Conservation (phyloP, 1,140 invertebrate species). For the Temnothorax longispinosus region DNA sequence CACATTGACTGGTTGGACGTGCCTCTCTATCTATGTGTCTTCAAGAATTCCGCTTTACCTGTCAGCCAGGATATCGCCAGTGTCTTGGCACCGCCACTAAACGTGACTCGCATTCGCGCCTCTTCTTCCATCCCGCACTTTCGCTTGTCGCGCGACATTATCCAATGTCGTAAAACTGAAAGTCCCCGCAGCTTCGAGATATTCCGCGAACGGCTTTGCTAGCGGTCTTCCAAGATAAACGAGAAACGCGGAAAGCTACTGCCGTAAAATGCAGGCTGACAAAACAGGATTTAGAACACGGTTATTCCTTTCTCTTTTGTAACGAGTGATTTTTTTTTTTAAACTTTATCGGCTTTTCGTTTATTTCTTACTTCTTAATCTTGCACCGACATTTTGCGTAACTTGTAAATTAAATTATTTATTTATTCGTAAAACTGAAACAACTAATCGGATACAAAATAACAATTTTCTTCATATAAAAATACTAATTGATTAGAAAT, state of each 20-base stretch:
- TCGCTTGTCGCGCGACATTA: slow-evolving; percentile 45
- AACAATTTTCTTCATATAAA: not conserved
- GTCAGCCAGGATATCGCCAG: slow-evolving; percentile 39
- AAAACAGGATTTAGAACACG: not conserved
- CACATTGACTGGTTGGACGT: slow-evolving; percentile 24
- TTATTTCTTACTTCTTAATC: not conserved
- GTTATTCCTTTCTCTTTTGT: not conserved
- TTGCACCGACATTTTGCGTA: not conserved
- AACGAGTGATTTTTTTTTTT: not conserved
- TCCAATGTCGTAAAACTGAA: slow-evolving; percentile 52
- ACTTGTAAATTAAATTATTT: not conserved
- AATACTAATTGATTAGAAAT: not conserved
- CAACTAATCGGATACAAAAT: not conserved
- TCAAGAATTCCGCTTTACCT: slow-evolving; percentile 56
- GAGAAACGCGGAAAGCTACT: not conserved
- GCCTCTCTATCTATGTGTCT: slow-evolving; percentile 22
- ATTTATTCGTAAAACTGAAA: not conserved
- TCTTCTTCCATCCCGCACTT: slow-evolving; percentile 13
- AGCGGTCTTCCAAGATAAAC: slow-evolving; percentile 28
- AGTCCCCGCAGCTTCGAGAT: slow-evolving; percentile 37
- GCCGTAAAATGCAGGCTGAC: not conserved
- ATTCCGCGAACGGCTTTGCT: slow-evolving; percentile 9
- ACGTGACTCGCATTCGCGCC: slow-evolving; percentile 54
- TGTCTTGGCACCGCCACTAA: slow-evolving; percentile 32
- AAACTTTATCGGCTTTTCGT: not conserved